Base-by-base conservation (phyloP, 2,888 invertebrate genomes). In the Lampropteryx suffumata region DNA sequence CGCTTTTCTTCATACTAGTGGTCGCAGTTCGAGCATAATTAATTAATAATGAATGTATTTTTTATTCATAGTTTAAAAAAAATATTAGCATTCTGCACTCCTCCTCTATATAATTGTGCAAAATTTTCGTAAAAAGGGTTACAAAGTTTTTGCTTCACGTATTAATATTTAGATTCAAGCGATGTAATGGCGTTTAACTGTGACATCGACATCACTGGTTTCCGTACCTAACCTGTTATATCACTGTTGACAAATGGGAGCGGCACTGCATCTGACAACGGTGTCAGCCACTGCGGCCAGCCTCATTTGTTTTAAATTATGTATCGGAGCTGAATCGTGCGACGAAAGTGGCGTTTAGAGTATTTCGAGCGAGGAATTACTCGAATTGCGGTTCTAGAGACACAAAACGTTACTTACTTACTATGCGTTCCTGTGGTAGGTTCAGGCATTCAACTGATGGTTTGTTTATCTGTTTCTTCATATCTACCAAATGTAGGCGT, bases 241-340 rank as follows among this genome's bases (percentile, higher is more conserved):
- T 67, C 62, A 64, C 59, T 62, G 71, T 73, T 80, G 79, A 81
- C 78, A 78, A 80, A 81, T 78, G 78, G 79, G 65, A 59, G 64
- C 48, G 65, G 65, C 59, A 55, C 71, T 76, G 79, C 39, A 51
- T 44, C 58, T 72, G 79, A 76, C 80, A 76, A 69, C 57, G 44
- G 26, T 13, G 37, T 14, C 28, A 32, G 41, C 14, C 33, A 33
- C 54, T 61, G 65, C 59, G 64, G 60, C 60, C 59, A 53, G 57
- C 30, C 58, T 57, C 63, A 62, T 57, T 59, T 55, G 57, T 60
- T 55, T 66, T 73, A 69, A 67, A 69, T 73, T 74, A 72, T 71
- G 67, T 72, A 71, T 71, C 58, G 64, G 65, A 64, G 55, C 65
- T 55, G 59, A 53, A 61, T 57, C 57, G 58, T 28, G 40, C 3